A percentile compares a stretch with the other conserved stretches of the same genome.
Evolutionary conservation across 2,113 vertebrate genomes (phyloP).

Genomic region (Formicarius rufipectus): DNA sequence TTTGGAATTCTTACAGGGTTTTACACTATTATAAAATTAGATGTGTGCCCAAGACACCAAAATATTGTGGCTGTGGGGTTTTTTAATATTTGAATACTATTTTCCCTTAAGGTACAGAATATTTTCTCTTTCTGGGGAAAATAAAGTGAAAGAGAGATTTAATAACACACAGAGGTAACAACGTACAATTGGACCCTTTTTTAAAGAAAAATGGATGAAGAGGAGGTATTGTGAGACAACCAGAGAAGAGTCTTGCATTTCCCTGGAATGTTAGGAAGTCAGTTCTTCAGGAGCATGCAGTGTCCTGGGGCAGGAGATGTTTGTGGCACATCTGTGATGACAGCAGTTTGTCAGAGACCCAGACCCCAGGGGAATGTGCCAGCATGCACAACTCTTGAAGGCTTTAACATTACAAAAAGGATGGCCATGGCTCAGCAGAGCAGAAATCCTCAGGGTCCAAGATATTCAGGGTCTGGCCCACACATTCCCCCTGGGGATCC

Average conservation of each 20-base stretch:
- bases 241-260: background rate
- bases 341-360: constrained; percentile 54
- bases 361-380: constrained; percentile 57
- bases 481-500: background rate
- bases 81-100: background rate
- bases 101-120: background rate
- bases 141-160: background rate
- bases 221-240: background rate
- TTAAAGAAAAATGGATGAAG: background rate
- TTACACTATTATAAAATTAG: background rate
- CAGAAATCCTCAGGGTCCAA: constrained; percentile 6
- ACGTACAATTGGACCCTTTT: background rate
- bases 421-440: background rate
- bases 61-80: background rate
- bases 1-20: background rate
- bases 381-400: constrained; percentile 59
- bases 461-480: background rate
- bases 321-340: constrained; percentile 64
- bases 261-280: constrained; percentile 24
- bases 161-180: background rate
- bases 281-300: constrained; percentile 53
- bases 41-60: background rate
- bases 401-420: constrained; percentile 23
- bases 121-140: background rate
- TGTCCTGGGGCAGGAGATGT: constrained; percentile 64